Conservation (phyloP, 2,888 invertebrate species). For the Drosophila infuscata region DNA sequence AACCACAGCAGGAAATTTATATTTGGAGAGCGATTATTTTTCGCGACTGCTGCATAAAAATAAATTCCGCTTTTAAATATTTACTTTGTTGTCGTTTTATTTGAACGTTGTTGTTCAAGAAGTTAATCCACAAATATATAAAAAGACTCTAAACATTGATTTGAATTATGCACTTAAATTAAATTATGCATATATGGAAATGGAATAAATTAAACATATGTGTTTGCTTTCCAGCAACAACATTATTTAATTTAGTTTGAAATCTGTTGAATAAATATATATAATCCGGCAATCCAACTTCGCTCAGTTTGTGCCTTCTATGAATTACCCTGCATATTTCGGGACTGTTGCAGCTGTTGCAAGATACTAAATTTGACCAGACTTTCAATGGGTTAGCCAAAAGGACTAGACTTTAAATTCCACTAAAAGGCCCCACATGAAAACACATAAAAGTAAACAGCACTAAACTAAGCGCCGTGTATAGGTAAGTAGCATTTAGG, state of each 20-base stretch:
- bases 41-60: conserved; percentile 37
- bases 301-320: no score
- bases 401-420: conserved; percentile 7
- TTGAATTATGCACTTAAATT: conserved; percentile 9
- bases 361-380: background rate
- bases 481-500: conserved; percentile 40
- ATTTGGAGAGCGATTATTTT: conserved; percentile 11
- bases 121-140: background rate
- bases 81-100: conserved; percentile 15
- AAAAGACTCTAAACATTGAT: background rate
- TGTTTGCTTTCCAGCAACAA: background rate
- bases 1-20: conserved; percentile 4
- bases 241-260: conserved; percentile 15
- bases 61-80: conserved; percentile 26
- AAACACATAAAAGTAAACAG: conserved; percentile 34
- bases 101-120: background rate
- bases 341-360: no score
- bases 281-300: background rate
- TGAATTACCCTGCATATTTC: background rate
- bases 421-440: conserved; percentile 4
- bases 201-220: conserved; percentile 17
- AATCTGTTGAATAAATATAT: background rate
- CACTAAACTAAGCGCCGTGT: conserved; percentile 36
- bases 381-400: background rate
- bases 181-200: conserved; percentile 14